Evolutionary conservation across 2,113 vertebrate species (phyloP), one percentile per base, ranked within the genome.

Genomic region (Gyps fulvus): DNA sequence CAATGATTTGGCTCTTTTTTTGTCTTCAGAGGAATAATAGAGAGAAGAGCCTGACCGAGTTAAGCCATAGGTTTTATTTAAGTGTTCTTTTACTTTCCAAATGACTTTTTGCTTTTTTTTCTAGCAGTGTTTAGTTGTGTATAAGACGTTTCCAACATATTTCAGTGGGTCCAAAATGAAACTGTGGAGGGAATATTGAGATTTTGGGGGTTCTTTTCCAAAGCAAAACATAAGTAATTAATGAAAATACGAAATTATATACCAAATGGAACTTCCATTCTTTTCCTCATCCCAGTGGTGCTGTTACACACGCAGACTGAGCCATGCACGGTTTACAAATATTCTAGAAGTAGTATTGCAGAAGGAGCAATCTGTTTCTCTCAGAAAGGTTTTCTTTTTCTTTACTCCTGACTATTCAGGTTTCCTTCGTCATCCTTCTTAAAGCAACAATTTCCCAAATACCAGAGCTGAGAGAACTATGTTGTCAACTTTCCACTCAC

Each of bases 251-350:
- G 3, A 52, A 87, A 16, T 69, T 10, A 9, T 9, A 26, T 34
- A 42, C 23, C 40, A 49, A 84, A 54, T 43, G 36, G 27, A 79
- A 45, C n/a, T 72, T 82, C 36, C 16, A 5, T 65, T 84, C 42
- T 78, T 90, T 55, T 38, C 49, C 61, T 62, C 21, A 27, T 61
- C 45, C 49, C 55, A 63, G 0, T 29, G 34, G 55, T 34, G 38
- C 72, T 72, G 47, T 88, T 83, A 17, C 19, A 10, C 20, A 29
- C 21, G 7, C 55, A 80, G 58, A 36, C 57, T 63, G 57, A 63
- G 34, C 55, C 0, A 0, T 45, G 20, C 2, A 1, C 17, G 19
- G 34, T 31, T 67, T 74, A n/a, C 47, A 73, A 25, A 74, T 61
- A 61, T 27, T 49, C 36, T 23, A n/a, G 67, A 15, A 85, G 62